phyloP scores from a whole-genome alignment of 2,797 vertebrate species.

The Hozukius guyotensis region DNA sequence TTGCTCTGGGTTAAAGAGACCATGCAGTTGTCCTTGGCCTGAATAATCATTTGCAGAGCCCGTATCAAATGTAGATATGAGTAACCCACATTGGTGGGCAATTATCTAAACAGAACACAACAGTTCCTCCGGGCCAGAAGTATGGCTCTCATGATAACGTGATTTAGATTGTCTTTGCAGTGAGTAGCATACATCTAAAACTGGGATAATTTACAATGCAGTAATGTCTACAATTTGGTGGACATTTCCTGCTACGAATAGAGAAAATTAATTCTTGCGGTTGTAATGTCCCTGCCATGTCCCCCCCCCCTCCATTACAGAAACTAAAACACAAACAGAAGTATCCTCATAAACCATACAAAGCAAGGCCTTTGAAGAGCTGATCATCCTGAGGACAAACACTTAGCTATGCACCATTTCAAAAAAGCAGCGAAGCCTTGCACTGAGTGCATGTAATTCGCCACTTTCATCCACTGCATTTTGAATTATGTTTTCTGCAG shows the following conservation, averaged over 20 bases:
- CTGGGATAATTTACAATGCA: constrained; percentile 12
- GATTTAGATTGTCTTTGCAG: constrained; percentile 16
- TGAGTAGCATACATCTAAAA: constrained; percentile 21
- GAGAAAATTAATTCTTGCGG: constrained; percentile 36
- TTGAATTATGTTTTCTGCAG: constrained; percentile 58
- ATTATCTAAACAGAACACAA: constrained; percentile 21
- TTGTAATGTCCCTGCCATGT: constrained; percentile 23
- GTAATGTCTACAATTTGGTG: constrained; percentile 27
- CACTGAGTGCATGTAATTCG: constrained; percentile 58
- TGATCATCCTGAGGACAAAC: constrained; percentile 62
- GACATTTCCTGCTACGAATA: constrained; percentile 31
- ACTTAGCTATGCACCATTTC: constrained; percentile 67
- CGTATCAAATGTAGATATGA: constrained; percentile 39
- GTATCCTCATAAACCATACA: constrained; percentile 46
- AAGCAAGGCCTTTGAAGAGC: constrained; percentile 66
- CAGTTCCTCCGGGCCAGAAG: neutral
- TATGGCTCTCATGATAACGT: neutral
- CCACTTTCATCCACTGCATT: constrained; percentile 60
- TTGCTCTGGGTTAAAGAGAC: constrained; percentile 52
- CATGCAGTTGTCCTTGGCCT: constrained; percentile 51
- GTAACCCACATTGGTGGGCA: constrained; percentile 3
- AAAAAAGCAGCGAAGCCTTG: constrained; percentile 45
- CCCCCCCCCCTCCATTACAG: constrained; percentile 19
- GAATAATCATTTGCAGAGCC: constrained; percentile 46
- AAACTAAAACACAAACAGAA: constrained; percentile 52